phyloP scores from a whole-genome alignment of 2,797 vertebrate genomes.

The Labroides dimidiatus region DNA sequence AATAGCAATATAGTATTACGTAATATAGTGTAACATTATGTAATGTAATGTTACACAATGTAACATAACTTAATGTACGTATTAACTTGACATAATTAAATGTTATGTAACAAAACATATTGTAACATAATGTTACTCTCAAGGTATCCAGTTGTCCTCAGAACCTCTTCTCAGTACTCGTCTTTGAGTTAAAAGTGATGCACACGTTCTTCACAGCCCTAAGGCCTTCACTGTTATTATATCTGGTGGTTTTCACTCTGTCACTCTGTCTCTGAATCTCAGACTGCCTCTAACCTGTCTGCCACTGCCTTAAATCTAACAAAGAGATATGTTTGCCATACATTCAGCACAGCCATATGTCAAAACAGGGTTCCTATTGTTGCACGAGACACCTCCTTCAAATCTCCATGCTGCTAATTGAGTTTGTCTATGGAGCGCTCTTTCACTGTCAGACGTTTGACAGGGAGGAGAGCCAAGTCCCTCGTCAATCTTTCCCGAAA shows the following conservation, averaged over 20 bases:
- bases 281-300: conserved; percentile 52
- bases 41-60: too few species aligned
- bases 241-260: conserved; percentile 11
- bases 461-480: conserved; percentile 68
- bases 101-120: too few species aligned
- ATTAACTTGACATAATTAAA: too few species aligned
- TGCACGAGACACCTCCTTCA: conserved; percentile 68
- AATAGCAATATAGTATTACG: too few species aligned
- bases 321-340: conserved; percentile 68
- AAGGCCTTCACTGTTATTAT: conserved; percentile 8
- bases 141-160: background rate
- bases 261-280: conserved; percentile 40
- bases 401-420: conserved; percentile 70
- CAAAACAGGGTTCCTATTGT: conserved; percentile 68
- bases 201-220: conserved; percentile 19
- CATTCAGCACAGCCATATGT: conserved; percentile 60
- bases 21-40: too few species aligned
- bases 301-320: conserved; percentile 49
- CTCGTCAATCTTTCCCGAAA: conserved; percentile 72
- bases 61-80: too few species aligned
- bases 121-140: too few species aligned
- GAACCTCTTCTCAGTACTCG: background rate
- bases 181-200: conserved; percentile 3
- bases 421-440: conserved; percentile 72
- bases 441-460: conserved; percentile 72